Conservation (phyloP, 2,113 vertebrate species). For the Uria lomvia region DNA sequence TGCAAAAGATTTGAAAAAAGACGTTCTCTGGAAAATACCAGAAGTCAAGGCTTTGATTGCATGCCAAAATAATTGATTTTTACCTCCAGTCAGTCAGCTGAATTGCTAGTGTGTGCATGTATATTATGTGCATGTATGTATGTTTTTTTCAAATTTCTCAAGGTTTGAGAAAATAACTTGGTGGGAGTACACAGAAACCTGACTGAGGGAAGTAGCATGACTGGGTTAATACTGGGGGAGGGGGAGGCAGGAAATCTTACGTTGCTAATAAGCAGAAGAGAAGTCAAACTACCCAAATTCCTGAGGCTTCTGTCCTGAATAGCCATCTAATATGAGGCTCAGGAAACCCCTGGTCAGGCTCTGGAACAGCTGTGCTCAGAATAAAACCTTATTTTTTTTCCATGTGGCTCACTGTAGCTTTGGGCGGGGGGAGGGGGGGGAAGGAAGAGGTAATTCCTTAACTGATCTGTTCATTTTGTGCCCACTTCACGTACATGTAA, state of each 20-base stretch:
- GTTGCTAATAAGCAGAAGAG: neutral
- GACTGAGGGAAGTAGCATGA: neutral
- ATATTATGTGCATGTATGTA: neutral
- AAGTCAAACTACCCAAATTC: neutral
- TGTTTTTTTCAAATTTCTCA: neutral
- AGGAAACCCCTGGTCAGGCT: neutral
- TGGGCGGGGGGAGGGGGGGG: too few species aligned
- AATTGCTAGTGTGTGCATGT: neutral
- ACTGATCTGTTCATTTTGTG: neutral
- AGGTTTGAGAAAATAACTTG: neutral
- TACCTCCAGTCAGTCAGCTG: slow-evolving; percentile 22
- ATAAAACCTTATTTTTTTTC: neutral
- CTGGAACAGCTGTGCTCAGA: neutral
- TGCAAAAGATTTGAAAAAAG: slow-evolving; percentile 17
- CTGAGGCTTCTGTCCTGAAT: neutral
- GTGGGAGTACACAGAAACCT: neutral
- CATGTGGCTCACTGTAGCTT: neutral
- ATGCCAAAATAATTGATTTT: slow-evolving; percentile 55
- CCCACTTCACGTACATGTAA: neutral
- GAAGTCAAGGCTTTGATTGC: slow-evolving; percentile 37
- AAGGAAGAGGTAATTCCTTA: neutral
- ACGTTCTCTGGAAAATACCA: slow-evolving; percentile 36
- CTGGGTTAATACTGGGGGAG: neutral
- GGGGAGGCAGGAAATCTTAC: fast-evolving
- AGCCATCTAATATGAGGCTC: neutral